These are phyloP conservation scores for Octodon degus DNA, from an alignment of 2,113 vertebrate species.

Conservation along the genomic window DNA sequence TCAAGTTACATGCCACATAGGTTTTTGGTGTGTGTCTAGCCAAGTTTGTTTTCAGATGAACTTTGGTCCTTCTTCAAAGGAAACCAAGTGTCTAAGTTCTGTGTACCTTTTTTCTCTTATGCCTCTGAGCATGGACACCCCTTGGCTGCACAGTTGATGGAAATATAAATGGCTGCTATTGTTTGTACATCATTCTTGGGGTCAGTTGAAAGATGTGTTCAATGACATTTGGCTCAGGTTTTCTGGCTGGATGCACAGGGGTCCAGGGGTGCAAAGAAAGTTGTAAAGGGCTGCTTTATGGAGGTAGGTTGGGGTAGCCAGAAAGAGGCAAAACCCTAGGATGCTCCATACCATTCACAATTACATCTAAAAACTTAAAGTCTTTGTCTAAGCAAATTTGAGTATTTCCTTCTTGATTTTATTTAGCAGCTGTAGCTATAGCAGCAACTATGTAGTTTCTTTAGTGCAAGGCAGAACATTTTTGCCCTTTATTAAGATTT, in stretches of 20 bases:
- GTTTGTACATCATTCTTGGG: not conserved
- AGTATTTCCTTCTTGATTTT: not conserved
- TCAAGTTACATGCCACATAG: slow-evolving; percentile 30
- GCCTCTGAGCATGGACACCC: not conserved
- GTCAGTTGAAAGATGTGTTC: not conserved
- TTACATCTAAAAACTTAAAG: slow-evolving; percentile 9
- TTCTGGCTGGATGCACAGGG: not conserved
- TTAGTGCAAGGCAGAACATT: not conserved
- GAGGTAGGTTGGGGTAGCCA: not conserved
- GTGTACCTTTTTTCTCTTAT: slow-evolving; percentile 15
- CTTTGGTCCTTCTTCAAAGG: slow-evolving; percentile 21
- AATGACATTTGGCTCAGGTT: slow-evolving; percentile 37
- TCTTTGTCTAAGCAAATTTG: not conserved
- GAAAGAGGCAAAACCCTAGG: not conserved
- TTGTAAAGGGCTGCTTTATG: not conserved
- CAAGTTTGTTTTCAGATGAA: slow-evolving; percentile 51
- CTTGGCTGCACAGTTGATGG: not conserved
- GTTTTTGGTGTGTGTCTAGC: slow-evolving; percentile 45
- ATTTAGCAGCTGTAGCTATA: not conserved
- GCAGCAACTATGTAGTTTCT: not conserved
- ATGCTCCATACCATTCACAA: not conserved
- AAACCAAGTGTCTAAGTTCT: slow-evolving; percentile 39
- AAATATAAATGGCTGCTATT: not conserved
- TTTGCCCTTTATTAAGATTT: slow-evolving; percentile 1
- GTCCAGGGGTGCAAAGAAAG: not conserved